Evolutionary conservation across 2,797 vertebrate genomes (phyloP).

Genomic region (Mus spretus): DNA sequence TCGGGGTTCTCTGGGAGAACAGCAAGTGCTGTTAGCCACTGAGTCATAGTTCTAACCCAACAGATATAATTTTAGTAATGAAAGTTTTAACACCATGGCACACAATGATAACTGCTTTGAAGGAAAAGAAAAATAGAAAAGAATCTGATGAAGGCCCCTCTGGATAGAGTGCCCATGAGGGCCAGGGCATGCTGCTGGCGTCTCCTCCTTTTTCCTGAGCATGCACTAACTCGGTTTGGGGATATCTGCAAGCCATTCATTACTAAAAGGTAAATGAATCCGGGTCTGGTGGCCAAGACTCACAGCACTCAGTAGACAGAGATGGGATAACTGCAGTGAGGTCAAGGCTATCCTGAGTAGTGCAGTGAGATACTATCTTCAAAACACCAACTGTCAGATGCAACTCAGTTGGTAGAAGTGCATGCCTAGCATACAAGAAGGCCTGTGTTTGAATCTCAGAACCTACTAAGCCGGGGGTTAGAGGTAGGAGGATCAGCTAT

Average conservation of each 20-base stretch:
- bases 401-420: background rate
- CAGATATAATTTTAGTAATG: background rate
- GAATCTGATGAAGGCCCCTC: background rate
- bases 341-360: background rate
- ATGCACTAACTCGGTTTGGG: background rate
- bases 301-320: background rate
- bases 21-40: background rate
- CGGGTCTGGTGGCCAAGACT: background rate
- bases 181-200: too few species aligned
- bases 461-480: too few species aligned
- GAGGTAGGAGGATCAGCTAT: background rate
- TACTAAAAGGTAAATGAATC: conserved; percentile 9
- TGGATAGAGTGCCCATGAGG: background rate
- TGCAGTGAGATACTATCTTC: background rate
- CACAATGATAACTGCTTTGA: background rate
- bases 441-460: background rate
- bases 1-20: background rate
- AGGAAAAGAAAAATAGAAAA: background rate
- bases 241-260: conserved; percentile 13
- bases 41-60: background rate
- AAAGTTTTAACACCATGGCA: background rate
- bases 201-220: background rate
- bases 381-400: background rate
- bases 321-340: background rate
- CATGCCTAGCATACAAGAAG: background rate